A percentile compares a stretch with the other conserved stretches of the same genome.
Evolutionary conservation across 2,797 vertebrate species (phyloP).

Genomic region (Podargus strigoides): DNA sequence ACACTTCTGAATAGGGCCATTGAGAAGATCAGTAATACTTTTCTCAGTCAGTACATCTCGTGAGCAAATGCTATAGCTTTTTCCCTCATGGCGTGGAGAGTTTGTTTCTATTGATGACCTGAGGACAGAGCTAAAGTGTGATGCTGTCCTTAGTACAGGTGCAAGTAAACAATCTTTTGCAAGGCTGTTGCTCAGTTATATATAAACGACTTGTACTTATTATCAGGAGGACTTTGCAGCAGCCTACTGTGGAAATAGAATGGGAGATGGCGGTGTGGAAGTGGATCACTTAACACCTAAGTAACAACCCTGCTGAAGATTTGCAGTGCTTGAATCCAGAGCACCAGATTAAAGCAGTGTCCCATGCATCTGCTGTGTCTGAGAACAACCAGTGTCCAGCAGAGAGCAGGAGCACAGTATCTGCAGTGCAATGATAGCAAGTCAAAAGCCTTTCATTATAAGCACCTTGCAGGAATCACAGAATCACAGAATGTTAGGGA

Average conservation of each 20-base stretch:
- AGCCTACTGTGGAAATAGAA: neutral
- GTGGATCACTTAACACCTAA: rapidly evolving
- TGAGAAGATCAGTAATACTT: neutral
- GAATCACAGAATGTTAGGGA: too few relatives aligned
- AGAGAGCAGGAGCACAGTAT: neutral
- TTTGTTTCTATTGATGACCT: neutral
- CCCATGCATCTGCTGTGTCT: neutral
- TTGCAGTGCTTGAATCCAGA: neutral
- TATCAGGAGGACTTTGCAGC: neutral
- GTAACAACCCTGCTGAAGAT: neutral
- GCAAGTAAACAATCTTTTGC: neutral
- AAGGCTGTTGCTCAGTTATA: neutral
- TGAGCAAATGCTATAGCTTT: neutral
- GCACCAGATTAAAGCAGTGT: neutral
- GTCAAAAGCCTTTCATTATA: neutral
- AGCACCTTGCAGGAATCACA: neutral
- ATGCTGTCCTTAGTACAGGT: neutral
- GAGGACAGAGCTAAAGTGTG: neutral
- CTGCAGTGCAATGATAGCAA: neutral
- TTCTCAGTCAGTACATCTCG: neutral
- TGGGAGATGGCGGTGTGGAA: neutral
- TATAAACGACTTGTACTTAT: neutral
- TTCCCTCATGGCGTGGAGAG: neutral
- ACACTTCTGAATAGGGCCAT: neutral
- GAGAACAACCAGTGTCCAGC: neutral